phyloP scores from a whole-genome alignment of 2,113 vertebrate genomes.

The Brachyhypopomus occidentalis region DNA sequence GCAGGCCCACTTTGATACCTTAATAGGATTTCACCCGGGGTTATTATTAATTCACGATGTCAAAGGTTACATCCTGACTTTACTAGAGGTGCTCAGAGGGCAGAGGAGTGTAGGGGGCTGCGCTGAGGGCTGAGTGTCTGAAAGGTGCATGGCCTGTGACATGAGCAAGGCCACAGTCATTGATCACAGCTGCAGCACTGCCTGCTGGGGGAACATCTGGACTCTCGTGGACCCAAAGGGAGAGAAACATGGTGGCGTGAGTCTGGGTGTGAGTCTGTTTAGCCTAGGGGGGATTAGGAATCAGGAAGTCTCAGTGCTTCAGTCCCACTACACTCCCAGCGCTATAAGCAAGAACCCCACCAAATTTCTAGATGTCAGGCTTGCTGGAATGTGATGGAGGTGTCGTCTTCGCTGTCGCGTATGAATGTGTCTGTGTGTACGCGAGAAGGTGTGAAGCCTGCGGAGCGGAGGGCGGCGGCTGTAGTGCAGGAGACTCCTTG shows the following conservation, averaged over 20 bases:
- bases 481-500: too few relatives aligned
- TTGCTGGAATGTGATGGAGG: neutral
- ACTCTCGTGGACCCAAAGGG: neutral
- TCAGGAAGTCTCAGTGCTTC: neutral
- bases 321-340: neutral
- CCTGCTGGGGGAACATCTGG: neutral
- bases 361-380: neutral
- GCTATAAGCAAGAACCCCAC: neutral
- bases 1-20: neutral
- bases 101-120: neutral
- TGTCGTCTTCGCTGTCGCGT: neutral
- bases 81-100: neutral
- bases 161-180: neutral
- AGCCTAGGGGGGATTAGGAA: neutral
- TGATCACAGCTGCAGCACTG: neutral
- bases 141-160: neutral
- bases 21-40: neutral
- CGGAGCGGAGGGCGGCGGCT: too few relatives aligned
- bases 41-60: neutral
- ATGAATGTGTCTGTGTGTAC: conserved; percentile 2
- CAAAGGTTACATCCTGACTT: neutral
- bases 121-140: neutral
- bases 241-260: neutral
- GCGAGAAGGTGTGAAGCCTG: neutral
- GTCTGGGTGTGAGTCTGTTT: neutral